These are phyloP conservation scores for Cryptus armator DNA, from an alignment of 2,888 invertebrate genomes.

Conservation along the genomic window DNA sequence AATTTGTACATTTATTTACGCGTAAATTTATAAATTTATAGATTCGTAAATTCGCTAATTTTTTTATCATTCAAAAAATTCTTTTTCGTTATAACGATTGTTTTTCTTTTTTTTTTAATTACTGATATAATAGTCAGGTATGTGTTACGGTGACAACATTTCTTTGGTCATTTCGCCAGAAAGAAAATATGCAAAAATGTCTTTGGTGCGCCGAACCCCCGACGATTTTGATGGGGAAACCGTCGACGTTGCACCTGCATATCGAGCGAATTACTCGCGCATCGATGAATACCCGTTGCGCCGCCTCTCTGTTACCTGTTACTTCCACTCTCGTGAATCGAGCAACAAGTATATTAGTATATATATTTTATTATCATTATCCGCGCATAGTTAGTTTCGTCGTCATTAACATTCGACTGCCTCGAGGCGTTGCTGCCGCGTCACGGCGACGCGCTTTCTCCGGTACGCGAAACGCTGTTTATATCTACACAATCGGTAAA, in stretches of 20 bases:
- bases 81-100: too few species aligned
- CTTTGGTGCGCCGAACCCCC: background rate
- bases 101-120: too few species aligned
- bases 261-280: slow-evolving; percentile 36
- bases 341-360: slow-evolving; percentile 54
- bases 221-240: background rate
- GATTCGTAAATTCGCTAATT: background rate
- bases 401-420: background rate
- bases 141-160: too few species aligned
- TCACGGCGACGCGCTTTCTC: background rate
- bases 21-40: background rate
- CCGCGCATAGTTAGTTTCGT: background rate
- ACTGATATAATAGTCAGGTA: too few species aligned
- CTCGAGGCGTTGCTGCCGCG: background rate
- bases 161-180: background rate
- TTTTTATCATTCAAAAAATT: background rate
- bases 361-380: slow-evolving; percentile 21
- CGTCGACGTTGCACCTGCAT: slow-evolving; percentile 8
- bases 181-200: slow-evolving; percentile 4
- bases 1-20: too few species aligned
- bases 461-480: too few species aligned
- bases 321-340: slow-evolving; percentile 36
- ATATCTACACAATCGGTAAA: background rate
- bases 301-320: slow-evolving; percentile 36
- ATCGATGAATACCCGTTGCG: slow-evolving; percentile 44